A percentile compares a stretch with the other conserved stretches of the same genome.
phyloP scores from a whole-genome alignment of 2,797 vertebrate species.

The Podargus strigoides region DNA sequence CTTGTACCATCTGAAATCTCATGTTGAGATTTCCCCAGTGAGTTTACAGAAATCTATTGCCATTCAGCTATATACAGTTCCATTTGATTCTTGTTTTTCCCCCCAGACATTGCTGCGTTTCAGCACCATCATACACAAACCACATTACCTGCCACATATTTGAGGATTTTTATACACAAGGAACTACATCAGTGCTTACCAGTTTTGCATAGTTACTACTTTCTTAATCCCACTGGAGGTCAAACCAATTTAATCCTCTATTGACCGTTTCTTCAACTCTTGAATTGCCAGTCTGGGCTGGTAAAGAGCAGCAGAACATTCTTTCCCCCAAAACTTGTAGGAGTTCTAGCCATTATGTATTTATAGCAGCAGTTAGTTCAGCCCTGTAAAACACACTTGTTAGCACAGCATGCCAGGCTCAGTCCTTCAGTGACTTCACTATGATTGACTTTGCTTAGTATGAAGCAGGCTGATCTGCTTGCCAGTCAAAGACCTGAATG shows the following conservation, averaged over 20 bases:
- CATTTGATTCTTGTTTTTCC: not conserved
- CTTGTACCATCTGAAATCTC: not conserved
- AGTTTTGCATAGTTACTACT: not conserved
- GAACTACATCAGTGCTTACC: not conserved
- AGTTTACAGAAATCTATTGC: not conserved
- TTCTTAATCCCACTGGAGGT: not conserved
- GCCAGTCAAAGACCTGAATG: not conserved
- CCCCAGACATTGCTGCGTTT: not conserved
- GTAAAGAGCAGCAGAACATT: not conserved
- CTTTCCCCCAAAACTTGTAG: not conserved
- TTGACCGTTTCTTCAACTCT: not conserved
- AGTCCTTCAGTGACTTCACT: not conserved
- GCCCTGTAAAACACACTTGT: not conserved
- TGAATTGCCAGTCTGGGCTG: not conserved
- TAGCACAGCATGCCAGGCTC: not conserved
- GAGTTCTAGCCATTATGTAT: not conserved
- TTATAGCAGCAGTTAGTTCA: not conserved
- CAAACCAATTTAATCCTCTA: not conserved
- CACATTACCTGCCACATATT: not conserved
- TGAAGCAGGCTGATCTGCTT: not conserved
- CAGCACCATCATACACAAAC: not conserved
- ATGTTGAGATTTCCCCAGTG: not conserved
- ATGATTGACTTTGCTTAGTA: not conserved
- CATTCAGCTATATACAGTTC: not conserved
- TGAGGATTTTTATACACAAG: not conserved